Evolutionary conservation across 2,113 vertebrate genomes (phyloP).

Genomic region (Grus americana): DNA sequence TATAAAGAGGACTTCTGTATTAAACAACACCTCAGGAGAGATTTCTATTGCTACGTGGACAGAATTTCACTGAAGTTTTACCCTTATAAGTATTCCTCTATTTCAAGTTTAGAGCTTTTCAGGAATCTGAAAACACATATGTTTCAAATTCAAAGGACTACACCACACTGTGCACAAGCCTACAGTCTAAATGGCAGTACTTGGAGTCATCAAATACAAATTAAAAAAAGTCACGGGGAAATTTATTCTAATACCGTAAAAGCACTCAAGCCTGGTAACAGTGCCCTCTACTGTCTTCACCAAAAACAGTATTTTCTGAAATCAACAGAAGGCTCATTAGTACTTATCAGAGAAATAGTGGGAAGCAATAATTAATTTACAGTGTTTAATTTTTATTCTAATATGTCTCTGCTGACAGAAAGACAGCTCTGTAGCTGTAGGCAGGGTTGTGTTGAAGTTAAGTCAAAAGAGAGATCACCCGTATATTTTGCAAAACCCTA

Average conservation of each 20-base stretch:
- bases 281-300: constrained; percentile 22
- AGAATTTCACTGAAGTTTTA: not conserved
- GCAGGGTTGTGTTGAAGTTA: not conserved
- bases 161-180: not conserved
- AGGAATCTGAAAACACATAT: not conserved
- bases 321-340: not conserved
- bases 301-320: not conserved
- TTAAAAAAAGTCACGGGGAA: not conserved
- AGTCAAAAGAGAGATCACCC: not conserved
- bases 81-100: not conserved
- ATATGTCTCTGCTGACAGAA: not conserved
- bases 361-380: not conserved
- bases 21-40: not conserved
- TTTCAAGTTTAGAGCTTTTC: not conserved
- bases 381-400: not conserved
- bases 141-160: not conserved
- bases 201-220: not conserved
- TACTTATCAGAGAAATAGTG: not conserved
- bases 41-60: not conserved
- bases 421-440: not conserved
- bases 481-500: not conserved
- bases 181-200: not conserved
- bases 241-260: not conserved
- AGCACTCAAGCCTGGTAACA: not conserved
- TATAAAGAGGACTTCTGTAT: not conserved